Percentiles rank a stretch among this genome's conserved stretches.
These are phyloP conservation scores for Oriolus oriolus DNA, from an alignment of 2,113 vertebrate genomes.

Conservation along the genomic window DNA sequence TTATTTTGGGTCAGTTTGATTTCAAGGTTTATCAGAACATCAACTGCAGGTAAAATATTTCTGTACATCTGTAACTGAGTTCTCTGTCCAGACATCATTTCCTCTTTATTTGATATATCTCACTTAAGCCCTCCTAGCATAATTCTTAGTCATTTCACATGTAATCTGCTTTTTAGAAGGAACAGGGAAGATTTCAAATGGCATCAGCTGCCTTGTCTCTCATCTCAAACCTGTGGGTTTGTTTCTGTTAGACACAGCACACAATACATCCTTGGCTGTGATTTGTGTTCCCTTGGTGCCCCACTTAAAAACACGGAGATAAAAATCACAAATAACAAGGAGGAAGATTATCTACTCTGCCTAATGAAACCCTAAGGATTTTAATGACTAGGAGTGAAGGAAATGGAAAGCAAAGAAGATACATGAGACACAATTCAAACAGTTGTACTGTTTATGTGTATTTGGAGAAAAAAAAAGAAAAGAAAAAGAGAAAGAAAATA, in stretches of 20 bases:
- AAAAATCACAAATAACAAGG: neutral
- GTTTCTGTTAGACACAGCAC: neutral
- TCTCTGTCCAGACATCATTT: neutral
- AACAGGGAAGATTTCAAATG: neutral
- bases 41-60: neutral
- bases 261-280: neutral
- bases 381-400: neutral
- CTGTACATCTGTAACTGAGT: neutral
- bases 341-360: neutral
- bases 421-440: neutral
- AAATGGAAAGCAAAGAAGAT: constrained; percentile 7
- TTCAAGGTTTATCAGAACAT: neutral
- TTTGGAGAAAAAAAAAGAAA: neutral
- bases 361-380: neutral
- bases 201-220: neutral
- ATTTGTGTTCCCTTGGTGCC: neutral
- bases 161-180: neutral
- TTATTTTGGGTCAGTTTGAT: neutral
- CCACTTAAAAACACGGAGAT: neutral
- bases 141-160: neutral
- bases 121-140: neutral
- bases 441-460: neutral
- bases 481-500: neutral
- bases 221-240: neutral
- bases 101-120: neutral